Percentiles rank a stretch among this genome's conserved stretches.
Conservation (phyloP, 2,888 invertebrate species). For the Drosophila birchii region DNA sequence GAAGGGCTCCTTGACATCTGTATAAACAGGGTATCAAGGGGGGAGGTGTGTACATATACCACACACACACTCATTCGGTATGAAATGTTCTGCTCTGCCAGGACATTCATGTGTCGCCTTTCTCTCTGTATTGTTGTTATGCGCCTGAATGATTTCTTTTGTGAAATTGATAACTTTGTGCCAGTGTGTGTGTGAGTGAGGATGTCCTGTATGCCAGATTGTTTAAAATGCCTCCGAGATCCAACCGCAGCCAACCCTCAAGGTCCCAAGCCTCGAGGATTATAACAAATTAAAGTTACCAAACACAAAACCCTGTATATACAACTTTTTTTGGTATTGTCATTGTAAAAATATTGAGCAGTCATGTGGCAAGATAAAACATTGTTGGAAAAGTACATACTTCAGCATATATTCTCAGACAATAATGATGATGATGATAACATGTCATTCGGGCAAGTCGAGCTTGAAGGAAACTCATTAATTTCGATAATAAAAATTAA, state of each 20-base stretch:
- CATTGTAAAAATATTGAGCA: slow-evolving; percentile 51
- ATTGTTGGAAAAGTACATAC: slow-evolving; percentile 19
- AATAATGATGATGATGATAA: slow-evolving; percentile 39
- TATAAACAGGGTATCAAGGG: slow-evolving; percentile 45
- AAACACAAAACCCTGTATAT: slow-evolving; percentile 47
- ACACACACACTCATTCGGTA: slow-evolving; percentile 28
- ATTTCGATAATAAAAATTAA: slow-evolving; percentile 33
- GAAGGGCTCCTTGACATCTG: slow-evolving; percentile 63
- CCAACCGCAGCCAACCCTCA: slow-evolving; percentile 4
- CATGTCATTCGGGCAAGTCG: slow-evolving; percentile 8
- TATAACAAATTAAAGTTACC: slow-evolving; percentile 73
- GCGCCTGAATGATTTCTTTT: slow-evolving; percentile 71
- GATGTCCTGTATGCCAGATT: slow-evolving; percentile 29
- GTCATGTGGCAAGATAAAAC: slow-evolving; percentile 57
- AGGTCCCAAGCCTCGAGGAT: slow-evolving; percentile 36
- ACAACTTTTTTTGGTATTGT: slow-evolving; percentile 6
- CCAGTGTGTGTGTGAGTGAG: slow-evolving; percentile 5
- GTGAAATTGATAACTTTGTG: slow-evolving; percentile 68
- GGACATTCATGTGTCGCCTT: slow-evolving; percentile 30
- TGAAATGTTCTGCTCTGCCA: slow-evolving; percentile 48
- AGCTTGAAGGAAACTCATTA: slow-evolving; percentile 30
- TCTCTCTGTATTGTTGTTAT: slow-evolving; percentile 47
- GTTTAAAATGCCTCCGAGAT: slow-evolving; percentile 59
- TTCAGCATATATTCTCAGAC: slow-evolving; percentile 20
- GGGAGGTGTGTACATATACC: slow-evolving; percentile 1